A percentile compares a stretch with the other conserved stretches of the same genome.
phyloP scores from a whole-genome alignment of 2,113 vertebrate species.

The Bucco capensis region DNA sequence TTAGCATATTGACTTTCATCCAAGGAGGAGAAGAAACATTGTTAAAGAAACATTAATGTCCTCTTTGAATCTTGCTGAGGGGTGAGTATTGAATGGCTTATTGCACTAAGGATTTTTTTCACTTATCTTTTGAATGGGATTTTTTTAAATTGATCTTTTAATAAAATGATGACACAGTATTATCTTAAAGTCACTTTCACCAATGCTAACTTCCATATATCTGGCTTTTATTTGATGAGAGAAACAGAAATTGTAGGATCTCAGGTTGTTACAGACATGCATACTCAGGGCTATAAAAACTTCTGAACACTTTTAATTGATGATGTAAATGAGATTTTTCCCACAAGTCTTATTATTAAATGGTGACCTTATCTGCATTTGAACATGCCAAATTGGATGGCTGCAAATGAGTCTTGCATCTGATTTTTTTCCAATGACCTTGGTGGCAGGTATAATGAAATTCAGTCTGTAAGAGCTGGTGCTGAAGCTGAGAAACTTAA shows the following conservation, averaged over 20 bases:
- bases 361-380: neutral
- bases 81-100: neutral
- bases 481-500: neutral
- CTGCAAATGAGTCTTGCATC: neutral
- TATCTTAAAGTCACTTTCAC: neutral
- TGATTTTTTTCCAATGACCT: neutral
- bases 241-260: neutral
- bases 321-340: neutral
- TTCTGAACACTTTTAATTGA: neutral
- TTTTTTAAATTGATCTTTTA: conserved; percentile 9
- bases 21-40: neutral
- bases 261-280: neutral
- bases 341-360: neutral
- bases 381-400: neutral
- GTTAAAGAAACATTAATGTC: neutral
- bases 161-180: neutral
- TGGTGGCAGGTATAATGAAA: neutral
- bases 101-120: conserved; percentile 3
- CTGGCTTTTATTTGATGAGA: neutral
- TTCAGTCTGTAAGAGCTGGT: neutral
- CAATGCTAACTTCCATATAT: neutral
- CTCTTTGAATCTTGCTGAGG: neutral
- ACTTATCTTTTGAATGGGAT: conserved; percentile 11
- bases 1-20: neutral
- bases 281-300: neutral